phyloP scores from a whole-genome alignment of 2,113 vertebrate species.

The Pterophyllum scalare region DNA sequence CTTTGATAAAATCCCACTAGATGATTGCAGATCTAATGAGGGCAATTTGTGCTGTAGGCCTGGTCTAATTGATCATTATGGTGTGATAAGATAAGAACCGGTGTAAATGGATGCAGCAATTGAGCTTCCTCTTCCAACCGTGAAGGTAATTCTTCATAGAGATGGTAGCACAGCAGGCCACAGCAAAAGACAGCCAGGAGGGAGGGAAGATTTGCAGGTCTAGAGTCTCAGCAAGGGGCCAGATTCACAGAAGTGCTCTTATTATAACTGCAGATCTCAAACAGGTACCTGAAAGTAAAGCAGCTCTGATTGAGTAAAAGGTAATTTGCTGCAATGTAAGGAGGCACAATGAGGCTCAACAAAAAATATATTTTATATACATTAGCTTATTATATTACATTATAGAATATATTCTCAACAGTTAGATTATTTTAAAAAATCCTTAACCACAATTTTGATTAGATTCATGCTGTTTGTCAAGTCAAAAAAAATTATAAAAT shows the following conservation, averaged over 20 bases:
- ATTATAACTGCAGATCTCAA: background rate
- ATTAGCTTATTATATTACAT: background rate
- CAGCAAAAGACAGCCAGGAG: constrained; percentile 16
- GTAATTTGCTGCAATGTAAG: background rate
- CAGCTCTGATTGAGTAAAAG: background rate
- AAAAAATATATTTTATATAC: background rate
- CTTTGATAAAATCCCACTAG: constrained; percentile 47
- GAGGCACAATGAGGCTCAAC: background rate
- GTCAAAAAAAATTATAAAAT: background rate
- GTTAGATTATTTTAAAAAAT: background rate
- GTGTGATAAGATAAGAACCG: constrained; percentile 60
- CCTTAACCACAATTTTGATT: background rate
- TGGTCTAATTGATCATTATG: constrained; percentile 58
- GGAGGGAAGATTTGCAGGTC: background rate
- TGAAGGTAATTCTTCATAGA: constrained; percentile 59
- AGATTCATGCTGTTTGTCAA: background rate
- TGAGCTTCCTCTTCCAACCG: constrained; percentile 44
- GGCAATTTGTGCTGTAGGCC: constrained; percentile 44
- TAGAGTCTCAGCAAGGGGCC: background rate
- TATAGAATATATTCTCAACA: background rate
- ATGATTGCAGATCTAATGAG: constrained; percentile 61
- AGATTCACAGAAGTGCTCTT: background rate
- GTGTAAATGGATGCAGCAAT: constrained; percentile 53
- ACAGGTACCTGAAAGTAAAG: background rate
- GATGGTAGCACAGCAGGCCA: constrained; percentile 11